Base-by-base conservation (phyloP, 2,113 vertebrate genomes). In the Sapajus apella region DNA sequence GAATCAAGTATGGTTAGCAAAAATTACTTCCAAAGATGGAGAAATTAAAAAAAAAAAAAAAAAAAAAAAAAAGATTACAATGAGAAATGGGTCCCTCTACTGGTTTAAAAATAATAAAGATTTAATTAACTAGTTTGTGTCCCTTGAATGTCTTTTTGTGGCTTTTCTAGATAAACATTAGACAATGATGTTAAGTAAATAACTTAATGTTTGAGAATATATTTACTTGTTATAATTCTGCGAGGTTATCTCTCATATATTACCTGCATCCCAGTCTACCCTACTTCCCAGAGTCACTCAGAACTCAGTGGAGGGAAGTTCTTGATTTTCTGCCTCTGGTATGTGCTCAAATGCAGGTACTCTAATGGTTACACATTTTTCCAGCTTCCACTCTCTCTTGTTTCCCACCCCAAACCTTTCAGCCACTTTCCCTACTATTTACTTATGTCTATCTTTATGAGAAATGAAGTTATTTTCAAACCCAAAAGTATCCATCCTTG, bases 31-130 rank as follows among this genome's bases (percentile, higher is more conserved):
- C 25, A 96, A 77, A 94, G 7, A 83, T 13, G 10, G 14, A 66
- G 37, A 94, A 82, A 37, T 76, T 40, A 40, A 40, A 40, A 40
- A 40, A 40, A 43, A 43, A 43, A 43, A 43, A 43, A 43, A 43
- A 43, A 45, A 52, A 52, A 52, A 52, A 52, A 17, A 52, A 17
- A 92, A 80, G 4, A 52, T 35, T 52, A 45, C 50, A 12, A 21
- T 97, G 75, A 96, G 27, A 96, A 91, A 95, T 93, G 73, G n/a
- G 30, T 93, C 79, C 79, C 61, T 96, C 75, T 97, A 87, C 76
- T 95, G 47, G 35, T 94, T 8, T 27, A 91, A 79, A 96, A 96
- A 90, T 82, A 83, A 66, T 68, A 72, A 45, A 61, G n/a, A 64
- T 82, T 93, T 93, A 76, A 56, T 76, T 93, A 55, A 90, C 30